Evolutionary conservation across 2,888 invertebrate species (phyloP).

Genomic region (Sphaerophoria rueppellii): DNA sequence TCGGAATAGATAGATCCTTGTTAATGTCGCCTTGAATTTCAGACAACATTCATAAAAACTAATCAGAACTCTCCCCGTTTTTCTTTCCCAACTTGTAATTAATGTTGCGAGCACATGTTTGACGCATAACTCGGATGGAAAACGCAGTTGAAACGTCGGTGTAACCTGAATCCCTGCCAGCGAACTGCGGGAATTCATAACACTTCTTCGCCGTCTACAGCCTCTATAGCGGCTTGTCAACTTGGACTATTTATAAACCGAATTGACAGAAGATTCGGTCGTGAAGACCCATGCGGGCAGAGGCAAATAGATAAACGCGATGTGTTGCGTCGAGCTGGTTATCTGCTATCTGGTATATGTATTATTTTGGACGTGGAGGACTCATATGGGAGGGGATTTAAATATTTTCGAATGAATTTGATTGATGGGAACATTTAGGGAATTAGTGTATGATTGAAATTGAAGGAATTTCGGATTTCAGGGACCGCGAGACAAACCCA

Average conservation of each 20-base stretch:
- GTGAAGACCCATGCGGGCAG: constrained; percentile 49
- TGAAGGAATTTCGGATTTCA: background rate
- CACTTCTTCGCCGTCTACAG: background rate
- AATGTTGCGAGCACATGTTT: constrained; percentile 29
- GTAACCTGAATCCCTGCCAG: constrained; percentile 41
- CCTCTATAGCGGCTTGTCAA: constrained; percentile 39
- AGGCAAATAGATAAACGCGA: constrained; percentile 23
- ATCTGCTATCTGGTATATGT: constrained; percentile 18
- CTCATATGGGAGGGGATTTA: constrained; percentile 17
- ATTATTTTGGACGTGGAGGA: constrained; percentile 28
- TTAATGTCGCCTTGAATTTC: constrained; percentile 60
- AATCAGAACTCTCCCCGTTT: constrained; percentile 30
- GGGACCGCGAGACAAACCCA: background rate
- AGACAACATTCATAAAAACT: constrained; percentile 19
- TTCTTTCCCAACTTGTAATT: background rate
- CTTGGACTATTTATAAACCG: constrained; percentile 6
- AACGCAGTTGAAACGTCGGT: constrained; percentile 38
- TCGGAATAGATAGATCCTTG: constrained; percentile 54
- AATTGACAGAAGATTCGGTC: constrained; percentile 45
- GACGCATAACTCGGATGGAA: constrained; percentile 1
- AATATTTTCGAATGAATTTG: constrained; percentile 40
- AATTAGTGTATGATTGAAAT: constrained; percentile 33
- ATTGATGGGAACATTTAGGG: constrained; percentile 58
- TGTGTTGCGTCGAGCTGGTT: constrained; percentile 44
- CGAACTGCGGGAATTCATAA: constrained; percentile 37